A percentile compares a stretch with the other conserved stretches of the same genome.
Evolutionary conservation across 2,113 vertebrate genomes (phyloP).

Genomic region (Trachemys scripta): DNA sequence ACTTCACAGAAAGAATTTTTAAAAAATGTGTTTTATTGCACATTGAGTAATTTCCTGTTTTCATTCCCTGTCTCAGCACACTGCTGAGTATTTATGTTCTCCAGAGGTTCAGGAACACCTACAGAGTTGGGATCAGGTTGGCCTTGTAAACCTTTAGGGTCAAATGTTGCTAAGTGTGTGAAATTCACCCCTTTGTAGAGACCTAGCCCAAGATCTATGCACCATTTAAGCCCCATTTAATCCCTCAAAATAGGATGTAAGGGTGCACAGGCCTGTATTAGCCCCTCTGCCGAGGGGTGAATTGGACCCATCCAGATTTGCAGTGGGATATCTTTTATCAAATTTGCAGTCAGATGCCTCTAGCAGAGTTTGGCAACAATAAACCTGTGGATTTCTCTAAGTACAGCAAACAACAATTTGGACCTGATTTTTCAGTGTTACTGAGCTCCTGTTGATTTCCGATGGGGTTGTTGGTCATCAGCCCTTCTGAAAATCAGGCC

Average conservation of each 20-base stretch:
- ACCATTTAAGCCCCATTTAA: background rate
- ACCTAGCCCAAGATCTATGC: background rate
- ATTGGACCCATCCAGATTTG: fast-evolving
- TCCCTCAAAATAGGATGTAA: fast-evolving
- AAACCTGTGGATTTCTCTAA: fast-evolving
- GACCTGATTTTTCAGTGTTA: background rate
- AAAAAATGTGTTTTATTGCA: background rate
- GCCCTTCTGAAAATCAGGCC: fast-evolving
- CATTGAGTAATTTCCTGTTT: background rate
- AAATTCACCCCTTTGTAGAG: background rate
- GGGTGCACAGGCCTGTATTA: background rate
- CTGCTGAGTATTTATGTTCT: fast-evolving
- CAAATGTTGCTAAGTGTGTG: fast-evolving
- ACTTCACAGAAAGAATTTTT: background rate
- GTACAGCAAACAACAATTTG: background rate
- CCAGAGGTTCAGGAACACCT: background rate
- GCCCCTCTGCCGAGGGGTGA: background rate
- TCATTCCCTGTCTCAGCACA: background rate
- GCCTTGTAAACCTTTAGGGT: background rate
- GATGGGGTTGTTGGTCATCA: fast-evolving
- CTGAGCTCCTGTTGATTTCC: background rate
- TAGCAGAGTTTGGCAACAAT: background rate
- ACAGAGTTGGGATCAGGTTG: fast-evolving
- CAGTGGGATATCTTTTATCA: fast-evolving
- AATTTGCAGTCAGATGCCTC: background rate